These are phyloP conservation scores for Carassius gibelio DNA, from an alignment of 2,113 vertebrate genomes.

Conservation along the genomic window DNA sequence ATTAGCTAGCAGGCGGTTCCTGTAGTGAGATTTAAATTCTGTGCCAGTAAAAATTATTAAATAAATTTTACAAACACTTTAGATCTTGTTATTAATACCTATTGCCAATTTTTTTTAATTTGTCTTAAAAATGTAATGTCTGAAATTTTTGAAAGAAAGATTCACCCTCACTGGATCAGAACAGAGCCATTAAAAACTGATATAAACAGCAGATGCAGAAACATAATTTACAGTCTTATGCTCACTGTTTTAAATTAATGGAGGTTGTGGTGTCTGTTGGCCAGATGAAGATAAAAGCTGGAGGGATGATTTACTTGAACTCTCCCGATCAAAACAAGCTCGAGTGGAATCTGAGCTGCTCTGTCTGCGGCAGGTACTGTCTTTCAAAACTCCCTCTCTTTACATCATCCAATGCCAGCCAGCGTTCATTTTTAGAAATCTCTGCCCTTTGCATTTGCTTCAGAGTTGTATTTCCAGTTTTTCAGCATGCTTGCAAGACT, in stretches of 20 bases:
- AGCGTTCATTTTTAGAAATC: not conserved
- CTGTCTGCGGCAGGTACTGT: constrained; percentile 79
- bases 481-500: constrained; percentile 22
- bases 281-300: constrained; percentile 82
- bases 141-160: not conserved
- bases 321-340: constrained; percentile 83
- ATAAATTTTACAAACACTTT: not conserved
- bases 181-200: not conserved
- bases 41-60: not conserved
- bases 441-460: not conserved
- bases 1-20: not conserved
- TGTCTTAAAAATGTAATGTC: not conserved
- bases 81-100: not conserved
- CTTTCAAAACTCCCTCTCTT: not conserved
- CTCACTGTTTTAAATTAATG: not conserved
- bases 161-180: not conserved
- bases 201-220: not conserved
- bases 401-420: not conserved
- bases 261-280: not conserved
- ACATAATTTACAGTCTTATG: too few relatives aligned
- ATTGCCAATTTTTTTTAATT: not conserved
- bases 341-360: constrained; percentile 77
- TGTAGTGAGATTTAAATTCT: not conserved
- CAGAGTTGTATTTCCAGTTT: constrained; percentile 29
- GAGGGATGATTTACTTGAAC: constrained; percentile 83